phyloP scores from a whole-genome alignment of 1,140 invertebrate genomes.

The Neodiprion virginianus region DNA sequence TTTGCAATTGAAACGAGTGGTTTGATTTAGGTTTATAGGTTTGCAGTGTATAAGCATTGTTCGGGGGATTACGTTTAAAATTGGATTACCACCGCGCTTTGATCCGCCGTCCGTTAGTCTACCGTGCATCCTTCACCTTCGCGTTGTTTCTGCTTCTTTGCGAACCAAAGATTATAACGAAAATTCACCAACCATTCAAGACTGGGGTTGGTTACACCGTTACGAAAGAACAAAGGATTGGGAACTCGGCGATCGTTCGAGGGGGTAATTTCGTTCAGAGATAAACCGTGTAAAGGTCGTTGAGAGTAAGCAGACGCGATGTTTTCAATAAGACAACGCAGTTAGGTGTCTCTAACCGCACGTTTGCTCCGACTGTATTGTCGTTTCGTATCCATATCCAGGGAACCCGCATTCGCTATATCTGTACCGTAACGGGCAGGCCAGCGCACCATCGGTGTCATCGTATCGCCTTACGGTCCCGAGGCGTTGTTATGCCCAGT shows the following conservation, averaged over 20 bases:
- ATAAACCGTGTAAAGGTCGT: constrained; percentile 37
- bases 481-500: not conserved
- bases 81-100: not conserved
- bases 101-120: not conserved
- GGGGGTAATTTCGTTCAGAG: constrained; percentile 43
- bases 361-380: constrained; percentile 23
- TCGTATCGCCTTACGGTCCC: constrained; percentile 1
- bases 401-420: not conserved
- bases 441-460: not conserved
- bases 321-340: constrained; percentile 52
- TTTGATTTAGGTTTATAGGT: constrained; percentile 40
- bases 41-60: constrained; percentile 22
- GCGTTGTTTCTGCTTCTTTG: not conserved
- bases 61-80: not conserved
- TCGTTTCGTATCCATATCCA: not conserved
- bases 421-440: not conserved
- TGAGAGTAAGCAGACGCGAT: constrained; percentile 40
- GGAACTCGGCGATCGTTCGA: not conserved
- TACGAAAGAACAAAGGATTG: too few species aligned
- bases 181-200: too few species aligned
- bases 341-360: constrained; percentile 46
- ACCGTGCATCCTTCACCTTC: not conserved
- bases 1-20: constrained; percentile 55
- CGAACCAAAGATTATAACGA: too few species aligned
- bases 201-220: too few species aligned